These are phyloP conservation scores for Heteronetta atricapilla DNA, from an alignment of 2,113 vertebrate genomes.

Conservation along the genomic window DNA sequence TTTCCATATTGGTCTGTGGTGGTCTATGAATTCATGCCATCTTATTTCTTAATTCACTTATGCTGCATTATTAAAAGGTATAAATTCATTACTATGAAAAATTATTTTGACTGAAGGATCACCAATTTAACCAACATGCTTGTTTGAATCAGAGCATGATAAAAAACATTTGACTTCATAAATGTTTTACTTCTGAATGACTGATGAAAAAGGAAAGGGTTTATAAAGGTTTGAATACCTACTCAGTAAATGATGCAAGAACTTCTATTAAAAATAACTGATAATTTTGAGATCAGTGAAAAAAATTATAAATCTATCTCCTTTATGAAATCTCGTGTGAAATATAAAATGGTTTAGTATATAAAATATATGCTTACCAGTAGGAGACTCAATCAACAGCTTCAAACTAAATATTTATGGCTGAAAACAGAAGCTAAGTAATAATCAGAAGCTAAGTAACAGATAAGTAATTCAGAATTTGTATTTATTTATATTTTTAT, in stretches of 20 bases:
- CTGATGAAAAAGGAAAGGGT: constrained; percentile 60
- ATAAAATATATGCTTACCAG: constrained; percentile 67
- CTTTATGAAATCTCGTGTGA: constrained; percentile 66
- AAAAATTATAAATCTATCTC: constrained; percentile 71
- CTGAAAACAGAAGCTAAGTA: constrained; percentile 4
- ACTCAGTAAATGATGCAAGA: constrained; percentile 69
- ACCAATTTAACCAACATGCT: constrained; percentile 42
- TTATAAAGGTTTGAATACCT: constrained; percentile 67
- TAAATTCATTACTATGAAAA: constrained; percentile 55
- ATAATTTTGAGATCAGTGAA: constrained; percentile 73
- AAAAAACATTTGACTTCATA: constrained; percentile 68
- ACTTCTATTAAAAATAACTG: constrained; percentile 71
- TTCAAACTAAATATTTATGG: constrained; percentile 46
- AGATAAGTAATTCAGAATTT: constrained; percentile 7
- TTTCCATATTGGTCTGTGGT: neutral
- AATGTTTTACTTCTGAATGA: constrained; percentile 73
- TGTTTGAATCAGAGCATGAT: constrained; percentile 59
- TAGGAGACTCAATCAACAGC: constrained; percentile 60
- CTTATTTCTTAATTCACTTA: constrained; percentile 40
- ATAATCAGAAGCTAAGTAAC: neutral
- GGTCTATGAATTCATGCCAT: constrained; percentile 11
- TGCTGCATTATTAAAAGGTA: constrained; percentile 57
- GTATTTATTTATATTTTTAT: constrained; percentile 50
- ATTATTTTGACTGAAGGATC: constrained; percentile 61
- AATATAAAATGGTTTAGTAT: constrained; percentile 55